A percentile compares a stretch with the other conserved stretches of the same genome.
Evolutionary conservation across 2,113 vertebrate genomes (phyloP).

Genomic region (Phoxinus phoxinus): DNA sequence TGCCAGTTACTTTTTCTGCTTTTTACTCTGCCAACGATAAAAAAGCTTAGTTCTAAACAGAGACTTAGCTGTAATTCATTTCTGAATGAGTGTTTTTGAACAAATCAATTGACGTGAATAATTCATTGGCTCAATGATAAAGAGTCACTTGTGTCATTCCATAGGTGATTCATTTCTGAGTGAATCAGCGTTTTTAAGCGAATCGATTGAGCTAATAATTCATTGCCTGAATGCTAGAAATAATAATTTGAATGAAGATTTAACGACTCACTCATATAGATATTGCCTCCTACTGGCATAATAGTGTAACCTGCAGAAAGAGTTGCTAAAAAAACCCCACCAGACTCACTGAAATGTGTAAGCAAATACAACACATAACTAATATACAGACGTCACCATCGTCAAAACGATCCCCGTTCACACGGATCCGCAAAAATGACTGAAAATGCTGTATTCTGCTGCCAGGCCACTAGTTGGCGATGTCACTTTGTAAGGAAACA

Average conservation of each 20-base stretch:
- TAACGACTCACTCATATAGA: not conserved
- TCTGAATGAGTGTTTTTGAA: not conserved
- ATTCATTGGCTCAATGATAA: not conserved
- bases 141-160: not conserved
- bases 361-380: not conserved
- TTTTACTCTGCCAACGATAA: not conserved
- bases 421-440: no score
- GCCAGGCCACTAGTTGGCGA: no score
- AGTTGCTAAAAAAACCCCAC: not conserved
- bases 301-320: not conserved
- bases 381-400: no score
- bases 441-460: no score
- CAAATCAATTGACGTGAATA: not conserved
- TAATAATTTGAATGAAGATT: not conserved
- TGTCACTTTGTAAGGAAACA: no score
- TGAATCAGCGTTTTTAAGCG: not conserved
- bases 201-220: not conserved
- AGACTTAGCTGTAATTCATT: not conserved
- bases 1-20: not conserved
- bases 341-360: not conserved
- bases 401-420: no score
- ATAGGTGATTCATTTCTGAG: not conserved
- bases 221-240: not conserved
- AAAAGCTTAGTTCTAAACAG: not conserved
- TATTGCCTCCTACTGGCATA: not conserved